These are phyloP conservation scores for Diorhabda sublineata DNA, from an alignment of 1,140 invertebrate species.

Conservation along the genomic window DNA sequence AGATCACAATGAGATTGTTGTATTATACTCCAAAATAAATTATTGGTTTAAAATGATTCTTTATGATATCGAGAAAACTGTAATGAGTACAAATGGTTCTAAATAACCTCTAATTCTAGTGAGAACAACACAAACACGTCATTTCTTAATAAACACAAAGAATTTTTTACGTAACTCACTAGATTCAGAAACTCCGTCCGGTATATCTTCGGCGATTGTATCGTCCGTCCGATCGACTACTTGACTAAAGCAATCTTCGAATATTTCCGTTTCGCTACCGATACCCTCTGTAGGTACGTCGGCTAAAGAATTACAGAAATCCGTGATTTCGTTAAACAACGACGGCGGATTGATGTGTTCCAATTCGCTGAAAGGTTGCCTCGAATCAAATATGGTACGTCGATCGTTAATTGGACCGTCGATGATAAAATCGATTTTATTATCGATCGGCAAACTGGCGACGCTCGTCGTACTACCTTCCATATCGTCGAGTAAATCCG, in stretches of 20 bases:
- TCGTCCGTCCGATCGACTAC: constrained; percentile 43
- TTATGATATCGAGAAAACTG: too few species aligned
- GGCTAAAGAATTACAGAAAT: constrained; percentile 58
- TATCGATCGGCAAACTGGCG: constrained; percentile 74
- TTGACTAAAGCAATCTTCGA: constrained; percentile 52
- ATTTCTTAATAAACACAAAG: too few species aligned
- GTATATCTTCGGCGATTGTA: constrained; percentile 8
- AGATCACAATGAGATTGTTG: too few species aligned
- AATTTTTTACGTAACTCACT: neutral
- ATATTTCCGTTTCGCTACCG: constrained; percentile 53
- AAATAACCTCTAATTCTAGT: too few species aligned
- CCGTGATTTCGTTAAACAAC: constrained; percentile 58
- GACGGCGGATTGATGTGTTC: constrained; percentile 64
- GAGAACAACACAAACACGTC: too few species aligned
- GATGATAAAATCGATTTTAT: constrained; percentile 33
- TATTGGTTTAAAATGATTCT: too few species aligned
- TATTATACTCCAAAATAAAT: too few species aligned
- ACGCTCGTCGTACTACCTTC: constrained; percentile 79
- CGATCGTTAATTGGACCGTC: constrained; percentile 29
- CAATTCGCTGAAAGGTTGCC: constrained; percentile 54
- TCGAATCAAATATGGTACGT: constrained; percentile 51
- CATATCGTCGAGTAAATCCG: constrained; percentile 77
- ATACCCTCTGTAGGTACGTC: constrained; percentile 57
- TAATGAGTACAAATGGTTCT: too few species aligned
- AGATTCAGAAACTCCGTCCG: neutral